These are phyloP conservation scores for Pachypanchax playfairii DNA, from an alignment of 2,113 vertebrate genomes.

Conservation along the genomic window DNA sequence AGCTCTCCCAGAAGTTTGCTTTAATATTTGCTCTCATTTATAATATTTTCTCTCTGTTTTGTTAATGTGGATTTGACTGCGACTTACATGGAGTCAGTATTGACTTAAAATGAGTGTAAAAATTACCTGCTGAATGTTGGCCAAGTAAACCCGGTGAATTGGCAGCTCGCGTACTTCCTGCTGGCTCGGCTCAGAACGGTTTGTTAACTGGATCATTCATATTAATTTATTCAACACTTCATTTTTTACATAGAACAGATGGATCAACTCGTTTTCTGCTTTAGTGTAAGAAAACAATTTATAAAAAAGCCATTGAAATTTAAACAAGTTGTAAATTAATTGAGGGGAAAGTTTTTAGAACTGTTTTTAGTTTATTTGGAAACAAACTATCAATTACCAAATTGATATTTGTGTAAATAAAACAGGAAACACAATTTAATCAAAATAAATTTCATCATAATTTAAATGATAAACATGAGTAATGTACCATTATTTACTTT, in stretches of 20 bases:
- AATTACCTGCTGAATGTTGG: constrained; percentile 27
- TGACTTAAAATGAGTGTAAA: constrained; percentile 32
- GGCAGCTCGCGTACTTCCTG: constrained; percentile 40
- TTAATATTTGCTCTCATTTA: background rate
- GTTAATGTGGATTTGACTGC: background rate
- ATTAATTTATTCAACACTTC: constrained; percentile 38
- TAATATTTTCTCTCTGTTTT: background rate
- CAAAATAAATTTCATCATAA: no score
- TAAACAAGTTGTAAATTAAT: background rate
- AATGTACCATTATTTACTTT: no score
- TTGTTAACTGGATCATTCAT: constrained; percentile 50
- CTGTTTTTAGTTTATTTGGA: no score
- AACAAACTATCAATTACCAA: no score
- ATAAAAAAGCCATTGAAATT: background rate
- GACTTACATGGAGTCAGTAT: constrained; percentile 18
- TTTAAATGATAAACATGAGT: no score
- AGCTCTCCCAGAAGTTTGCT: background rate
- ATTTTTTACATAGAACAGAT: constrained; percentile 28
- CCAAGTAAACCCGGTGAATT: constrained; percentile 45
- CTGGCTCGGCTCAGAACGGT: constrained; percentile 38
- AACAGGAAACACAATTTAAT: no score
- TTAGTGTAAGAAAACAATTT: background rate
- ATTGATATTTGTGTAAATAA: no score
- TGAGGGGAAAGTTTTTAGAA: no score
- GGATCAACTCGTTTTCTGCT: constrained; percentile 17